phyloP scores from a whole-genome alignment of 30 jellyfish, hydroid and myxozoan genomes.

The Cassiopea andromeda region DNA sequence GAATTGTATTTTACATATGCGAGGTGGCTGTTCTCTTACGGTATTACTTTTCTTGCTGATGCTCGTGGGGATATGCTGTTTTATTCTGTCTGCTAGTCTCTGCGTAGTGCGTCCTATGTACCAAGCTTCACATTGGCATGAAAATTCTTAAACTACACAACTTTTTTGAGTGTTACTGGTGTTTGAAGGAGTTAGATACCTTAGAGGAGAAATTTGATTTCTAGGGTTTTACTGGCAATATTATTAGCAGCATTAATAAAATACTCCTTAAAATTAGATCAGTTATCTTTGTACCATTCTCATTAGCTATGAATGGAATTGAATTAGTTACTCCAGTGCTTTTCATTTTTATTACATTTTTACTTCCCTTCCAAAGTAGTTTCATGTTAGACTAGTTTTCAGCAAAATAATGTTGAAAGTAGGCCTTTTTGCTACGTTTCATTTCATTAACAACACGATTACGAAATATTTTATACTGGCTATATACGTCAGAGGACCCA shows the following conservation, averaged over 20 bases:
- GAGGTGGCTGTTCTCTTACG: no score
- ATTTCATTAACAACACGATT: constrained; percentile 58
- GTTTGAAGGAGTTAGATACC: no score
- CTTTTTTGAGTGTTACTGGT: no score
- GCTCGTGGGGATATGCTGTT: no score
- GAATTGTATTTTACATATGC: no score
- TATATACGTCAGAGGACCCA: constrained; percentile 8
- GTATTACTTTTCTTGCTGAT: no score
- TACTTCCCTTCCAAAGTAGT: constrained; percentile 57
- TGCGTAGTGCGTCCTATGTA: no score
- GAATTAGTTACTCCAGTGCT: not conserved
- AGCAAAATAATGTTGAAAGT: constrained; percentile 21
- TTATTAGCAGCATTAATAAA: not conserved
- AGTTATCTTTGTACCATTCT: not conserved
- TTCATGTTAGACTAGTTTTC: constrained; percentile 36
- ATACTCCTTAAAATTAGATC: not conserved
- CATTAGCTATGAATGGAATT: not conserved
- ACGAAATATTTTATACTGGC: constrained; percentile 47
- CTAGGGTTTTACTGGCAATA: no score
- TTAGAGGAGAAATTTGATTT: no score
- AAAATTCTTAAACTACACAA: no score
- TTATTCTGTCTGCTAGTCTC: no score
- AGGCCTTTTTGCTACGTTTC: constrained; percentile 20
- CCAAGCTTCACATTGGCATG: no score
- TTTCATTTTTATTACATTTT: not conserved